Evolutionary conservation across 2,888 invertebrate genomes (phyloP), one percentile per base, ranked within the genome.

Genomic region (Pandemis heparana): DNA sequence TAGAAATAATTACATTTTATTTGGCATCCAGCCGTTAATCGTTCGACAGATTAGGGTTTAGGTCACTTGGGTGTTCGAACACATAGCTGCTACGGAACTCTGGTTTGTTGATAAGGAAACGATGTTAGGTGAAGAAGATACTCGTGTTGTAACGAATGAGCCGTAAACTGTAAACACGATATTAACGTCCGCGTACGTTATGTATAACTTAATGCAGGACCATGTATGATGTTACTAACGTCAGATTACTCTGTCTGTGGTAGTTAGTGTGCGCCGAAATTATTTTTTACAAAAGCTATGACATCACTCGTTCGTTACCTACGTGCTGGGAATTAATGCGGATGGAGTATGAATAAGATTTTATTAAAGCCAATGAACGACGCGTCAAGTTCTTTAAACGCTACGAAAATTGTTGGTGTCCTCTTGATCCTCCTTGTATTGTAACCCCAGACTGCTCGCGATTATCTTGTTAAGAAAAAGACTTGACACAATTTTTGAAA

Each of bases 251-350:
- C 18, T 18, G 7, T 48, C 48, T n/a, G 18, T 14, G 18, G 43
- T 23, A 5, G 12, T 6, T 23, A 1, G 12, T 16, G n/a, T 38
- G 9, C 9, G 38, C 38, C 51, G 48, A 38, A 51, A 65, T 51
- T 65, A 12, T 48, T 64, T 62, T 62, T 14, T 5, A 48, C 32
- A n/a, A 23, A 23, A n/a, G 14, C 48, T 48, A 61, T 79, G 77
- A 80, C 79, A 76, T 79, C 75, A 75, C 43, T 46, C 46, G 10
- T 14, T 46, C 46, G 10, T 14, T 63, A 60, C 59, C 38, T 62
- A 59, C 61, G 62, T 60, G 59, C 48, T 51, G 56, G n/a, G 61
- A 65, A 71, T 65, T 68, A 69, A 60, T 39, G 68, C 70, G 73
- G 68, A 75, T 74, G 72, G 51, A 63, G 72, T 72, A 60, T 64